Evolutionary conservation across 2,888 invertebrate genomes (phyloP).

Genomic region (Molorchus minor): DNA sequence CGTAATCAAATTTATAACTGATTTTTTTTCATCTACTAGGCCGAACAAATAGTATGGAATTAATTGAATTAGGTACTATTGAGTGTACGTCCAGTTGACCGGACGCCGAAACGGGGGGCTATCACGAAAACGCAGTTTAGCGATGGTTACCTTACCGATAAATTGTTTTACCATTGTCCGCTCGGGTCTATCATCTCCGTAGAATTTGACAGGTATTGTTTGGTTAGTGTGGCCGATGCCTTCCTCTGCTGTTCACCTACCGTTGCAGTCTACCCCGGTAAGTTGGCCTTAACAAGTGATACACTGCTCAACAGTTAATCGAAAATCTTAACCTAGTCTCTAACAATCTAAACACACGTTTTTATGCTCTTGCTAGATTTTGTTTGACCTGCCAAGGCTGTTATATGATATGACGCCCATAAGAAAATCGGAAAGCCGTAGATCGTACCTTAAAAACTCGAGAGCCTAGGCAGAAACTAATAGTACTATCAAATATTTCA

Average conservation of each 20-base stretch:
- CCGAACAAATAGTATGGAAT: background rate
- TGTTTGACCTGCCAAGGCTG: no score
- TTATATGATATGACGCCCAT: no score
- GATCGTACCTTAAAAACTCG: no score
- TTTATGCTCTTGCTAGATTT: no score
- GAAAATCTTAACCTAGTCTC: no score
- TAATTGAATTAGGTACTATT: constrained; percentile 15
- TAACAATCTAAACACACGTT: no score
- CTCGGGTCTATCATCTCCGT: constrained; percentile 16
- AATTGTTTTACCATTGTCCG: constrained; percentile 22
- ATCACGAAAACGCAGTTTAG: constrained; percentile 11
- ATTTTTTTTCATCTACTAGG: constrained; percentile 15
- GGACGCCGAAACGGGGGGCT: constrained; percentile 1
- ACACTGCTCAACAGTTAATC: no score
- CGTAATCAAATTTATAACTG: constrained; percentile 29
- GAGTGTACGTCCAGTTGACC: background rate
- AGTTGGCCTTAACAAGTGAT: no score
- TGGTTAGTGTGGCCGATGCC: constrained; percentile 11
- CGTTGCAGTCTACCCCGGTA: constrained; percentile 8
- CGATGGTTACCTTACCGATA: constrained; percentile 14
- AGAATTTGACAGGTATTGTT: constrained; percentile 23
- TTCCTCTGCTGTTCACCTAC: constrained; percentile 7
- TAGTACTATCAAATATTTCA: no score
- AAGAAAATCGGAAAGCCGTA: no score
- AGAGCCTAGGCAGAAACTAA: no score